A percentile compares a stretch with the other conserved stretches of the same genome.
Evolutionary conservation across 2,888 invertebrate species (phyloP).

Genomic region (Xylota sylvarum): DNA sequence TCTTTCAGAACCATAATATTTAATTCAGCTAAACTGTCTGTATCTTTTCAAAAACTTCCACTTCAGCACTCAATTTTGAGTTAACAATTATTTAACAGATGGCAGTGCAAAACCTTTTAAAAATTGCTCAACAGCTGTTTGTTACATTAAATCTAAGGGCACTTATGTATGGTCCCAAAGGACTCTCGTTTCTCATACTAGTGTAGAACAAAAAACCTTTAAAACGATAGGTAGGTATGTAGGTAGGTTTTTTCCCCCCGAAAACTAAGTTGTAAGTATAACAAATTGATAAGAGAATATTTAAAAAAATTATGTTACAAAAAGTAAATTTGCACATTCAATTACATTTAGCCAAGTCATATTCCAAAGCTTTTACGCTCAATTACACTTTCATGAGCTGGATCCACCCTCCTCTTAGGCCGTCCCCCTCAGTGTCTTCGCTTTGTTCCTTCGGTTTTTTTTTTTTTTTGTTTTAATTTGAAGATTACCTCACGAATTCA

Average conservation of each 20-base stretch:
- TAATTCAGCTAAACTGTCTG: too few relatives aligned
- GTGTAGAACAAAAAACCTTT: not conserved
- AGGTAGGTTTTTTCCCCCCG: too few relatives aligned
- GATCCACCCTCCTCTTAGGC: constrained; percentile 33
- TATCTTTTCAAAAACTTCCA: too few relatives aligned
- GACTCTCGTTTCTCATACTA: not conserved
- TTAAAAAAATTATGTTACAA: constrained; percentile 15
- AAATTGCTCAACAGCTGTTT: not conserved
- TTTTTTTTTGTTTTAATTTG: constrained; percentile 64
- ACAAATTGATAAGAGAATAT: constrained; percentile 42
- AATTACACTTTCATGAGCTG: constrained; percentile 75
- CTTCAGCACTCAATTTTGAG: too few relatives aligned
- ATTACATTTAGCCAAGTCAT: constrained; percentile 64
- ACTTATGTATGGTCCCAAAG: not conserved
- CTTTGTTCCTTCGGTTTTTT: not conserved
- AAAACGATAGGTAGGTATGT: not conserved
- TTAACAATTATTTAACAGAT: too few relatives aligned
- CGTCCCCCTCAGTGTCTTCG: constrained; percentile 8
- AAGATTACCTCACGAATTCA: constrained; percentile 72
- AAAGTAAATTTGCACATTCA: constrained; percentile 67
- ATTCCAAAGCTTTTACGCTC: constrained; percentile 60
- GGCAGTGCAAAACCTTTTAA: not conserved
- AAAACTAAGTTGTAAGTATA: constrained; percentile 10
- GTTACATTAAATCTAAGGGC: not conserved
- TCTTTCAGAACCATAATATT: too few relatives aligned